Evolutionary conservation across 2,888 invertebrate species (phyloP).

Genomic region (Sympetrum striolatum): DNA sequence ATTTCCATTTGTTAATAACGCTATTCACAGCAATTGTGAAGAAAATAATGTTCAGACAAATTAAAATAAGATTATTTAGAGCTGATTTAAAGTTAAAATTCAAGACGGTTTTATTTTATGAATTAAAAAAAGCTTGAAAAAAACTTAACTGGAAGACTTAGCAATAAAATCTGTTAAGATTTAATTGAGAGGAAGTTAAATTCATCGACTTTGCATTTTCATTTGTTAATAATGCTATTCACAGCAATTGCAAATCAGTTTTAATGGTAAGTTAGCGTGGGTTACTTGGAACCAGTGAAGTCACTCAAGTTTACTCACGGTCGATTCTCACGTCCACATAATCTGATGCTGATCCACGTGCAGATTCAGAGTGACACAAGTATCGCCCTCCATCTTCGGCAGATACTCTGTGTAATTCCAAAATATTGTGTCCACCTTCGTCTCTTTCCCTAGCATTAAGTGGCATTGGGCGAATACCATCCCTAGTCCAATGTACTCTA

Average conservation of each 20-base stretch:
- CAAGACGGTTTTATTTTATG: too few relatives aligned
- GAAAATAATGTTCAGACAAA: too few relatives aligned
- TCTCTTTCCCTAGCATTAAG: neutral
- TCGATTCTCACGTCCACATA: constrained; percentile 76
- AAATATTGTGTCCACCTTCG: neutral
- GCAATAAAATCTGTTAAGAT: too few relatives aligned
- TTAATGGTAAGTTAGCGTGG: neutral
- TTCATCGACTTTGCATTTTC: too few relatives aligned
- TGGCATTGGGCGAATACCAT: neutral
- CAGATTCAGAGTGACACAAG: constrained; percentile 71
- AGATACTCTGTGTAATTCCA: constrained; percentile 65
- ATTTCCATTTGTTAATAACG: too few relatives aligned
- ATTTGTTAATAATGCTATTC: neutral
- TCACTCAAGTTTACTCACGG: constrained; percentile 67
- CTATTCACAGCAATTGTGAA: too few relatives aligned
- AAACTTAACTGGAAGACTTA: too few relatives aligned
- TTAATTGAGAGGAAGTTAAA: too few relatives aligned
- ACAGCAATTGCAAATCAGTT: neutral
- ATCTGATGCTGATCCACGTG: constrained; percentile 66
- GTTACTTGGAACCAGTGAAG: constrained; percentile 20
- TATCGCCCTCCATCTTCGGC: constrained; percentile 79
- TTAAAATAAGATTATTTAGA: too few relatives aligned
- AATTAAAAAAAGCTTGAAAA: too few relatives aligned
- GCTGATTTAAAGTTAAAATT: too few relatives aligned
- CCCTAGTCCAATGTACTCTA: constrained; percentile 35